Percentiles rank a stretch among this genome's conserved stretches.
phyloP scores from a whole-genome alignment of 1,140 invertebrate genomes.

The Latrodectus geometricus region DNA sequence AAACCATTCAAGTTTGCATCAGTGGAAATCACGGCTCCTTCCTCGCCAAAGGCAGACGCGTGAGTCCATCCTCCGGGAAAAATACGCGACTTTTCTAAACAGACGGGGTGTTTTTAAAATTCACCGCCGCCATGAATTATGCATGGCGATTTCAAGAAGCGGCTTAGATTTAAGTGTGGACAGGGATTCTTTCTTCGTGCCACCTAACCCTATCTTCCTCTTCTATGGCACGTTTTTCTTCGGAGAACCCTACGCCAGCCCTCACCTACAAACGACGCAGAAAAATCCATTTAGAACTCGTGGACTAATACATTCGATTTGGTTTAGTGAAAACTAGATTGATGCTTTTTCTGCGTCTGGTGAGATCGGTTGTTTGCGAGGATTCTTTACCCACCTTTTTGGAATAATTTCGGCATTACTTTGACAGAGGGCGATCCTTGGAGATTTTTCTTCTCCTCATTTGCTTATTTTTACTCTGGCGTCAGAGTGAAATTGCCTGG shows the following conservation, averaged over 20 bases:
- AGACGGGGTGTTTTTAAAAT: constrained; percentile 32
- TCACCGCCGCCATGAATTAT: constrained; percentile 32
- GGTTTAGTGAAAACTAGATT: background rate
- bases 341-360: no score
- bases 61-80: background rate
- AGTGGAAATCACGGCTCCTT: constrained; percentile 5
- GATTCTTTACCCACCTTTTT: no score
- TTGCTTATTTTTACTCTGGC: no score
- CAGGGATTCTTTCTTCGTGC: constrained; percentile 3
- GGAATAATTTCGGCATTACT: no score
- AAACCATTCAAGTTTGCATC: background rate
- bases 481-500: no score
- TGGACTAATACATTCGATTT: background rate
- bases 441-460: no score
- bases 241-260: background rate
- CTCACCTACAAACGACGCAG: no score
- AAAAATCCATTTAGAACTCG: background rate
- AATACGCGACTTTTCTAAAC: constrained; percentile 26
- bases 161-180: constrained; percentile 38
- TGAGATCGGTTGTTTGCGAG: no score
- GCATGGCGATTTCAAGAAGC: constrained; percentile 11
- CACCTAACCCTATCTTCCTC: background rate
- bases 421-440: no score
- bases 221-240: background rate
- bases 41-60: background rate